Evolutionary conservation across 2,888 invertebrate species (phyloP).

Genomic region (Liopterus haemorrhoidalis): DNA sequence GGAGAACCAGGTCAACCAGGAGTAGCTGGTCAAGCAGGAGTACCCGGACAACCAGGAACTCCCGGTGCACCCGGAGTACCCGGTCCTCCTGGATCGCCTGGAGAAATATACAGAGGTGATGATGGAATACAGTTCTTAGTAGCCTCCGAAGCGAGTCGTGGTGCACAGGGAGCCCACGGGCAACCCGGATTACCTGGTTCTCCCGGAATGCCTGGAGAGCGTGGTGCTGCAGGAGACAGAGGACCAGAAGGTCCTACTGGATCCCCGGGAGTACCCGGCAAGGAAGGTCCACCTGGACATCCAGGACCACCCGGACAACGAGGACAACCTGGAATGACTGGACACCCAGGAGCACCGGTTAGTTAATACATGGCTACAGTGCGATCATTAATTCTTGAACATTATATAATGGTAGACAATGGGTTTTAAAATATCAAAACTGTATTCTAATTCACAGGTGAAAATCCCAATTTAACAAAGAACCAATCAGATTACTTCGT

Average conservation of each 20-base stretch:
- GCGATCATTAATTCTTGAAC: no score
- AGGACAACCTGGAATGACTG: conserved; percentile 57
- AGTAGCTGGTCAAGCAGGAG: conserved; percentile 46
- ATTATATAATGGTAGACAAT: no score
- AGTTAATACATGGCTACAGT: no score
- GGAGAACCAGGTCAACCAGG: conserved; percentile 44
- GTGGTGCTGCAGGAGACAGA: conserved; percentile 52
- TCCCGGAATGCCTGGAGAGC: conserved; percentile 57
- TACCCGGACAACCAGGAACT: conserved; percentile 40
- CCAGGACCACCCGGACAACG: conserved; percentile 54
- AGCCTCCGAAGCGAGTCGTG: conserved; percentile 34
- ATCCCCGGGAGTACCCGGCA: conserved; percentile 53
- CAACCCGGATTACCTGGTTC: conserved; percentile 49
- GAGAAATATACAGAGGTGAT: no score
- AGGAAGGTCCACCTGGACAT: conserved; percentile 52
- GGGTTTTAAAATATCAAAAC: no score
- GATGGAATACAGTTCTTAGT: no score
- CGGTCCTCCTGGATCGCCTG: conserved; percentile 41
- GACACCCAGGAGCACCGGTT: conserved; percentile 55
- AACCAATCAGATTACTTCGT: no score
- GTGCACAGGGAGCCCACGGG: conserved; percentile 36
- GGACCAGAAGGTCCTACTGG: conserved; percentile 54
- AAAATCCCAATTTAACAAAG: no score
- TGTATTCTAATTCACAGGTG: no score
- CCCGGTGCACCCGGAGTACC: conserved; percentile 48